phyloP scores from a whole-genome alignment of 23 tunicate species.

The Halocynthia aurantium region DNA sequence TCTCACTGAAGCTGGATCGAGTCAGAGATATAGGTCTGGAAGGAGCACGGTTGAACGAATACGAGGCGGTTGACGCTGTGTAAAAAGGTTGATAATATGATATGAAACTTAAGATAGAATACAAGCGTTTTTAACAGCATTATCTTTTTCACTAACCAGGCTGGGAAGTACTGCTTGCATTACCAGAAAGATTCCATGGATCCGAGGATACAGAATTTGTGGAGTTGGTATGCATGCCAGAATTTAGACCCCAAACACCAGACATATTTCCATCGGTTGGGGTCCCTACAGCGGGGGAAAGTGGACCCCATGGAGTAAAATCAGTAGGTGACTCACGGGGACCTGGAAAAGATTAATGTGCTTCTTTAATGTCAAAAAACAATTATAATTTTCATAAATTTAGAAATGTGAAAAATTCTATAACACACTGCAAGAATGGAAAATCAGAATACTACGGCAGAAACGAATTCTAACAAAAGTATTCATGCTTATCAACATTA shows the following conservation, averaged over 20 bases:
- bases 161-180: slow-evolving; percentile 34
- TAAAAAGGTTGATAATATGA: background rate
- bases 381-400: background rate
- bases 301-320: slow-evolving; percentile 53
- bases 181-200: slow-evolving; percentile 63
- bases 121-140: background rate
- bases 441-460: background rate
- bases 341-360: background rate
- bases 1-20: slow-evolving; percentile 59
- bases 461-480: background rate
- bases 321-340: slow-evolving; percentile 36
- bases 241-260: slow-evolving; percentile 17
- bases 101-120: background rate
- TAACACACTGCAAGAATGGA: background rate
- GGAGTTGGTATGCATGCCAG: slow-evolving; percentile 24
- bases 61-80: background rate
- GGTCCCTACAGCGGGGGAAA: slow-evolving; percentile 19
- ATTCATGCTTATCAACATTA: background rate
- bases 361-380: background rate
- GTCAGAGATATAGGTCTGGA: slow-evolving; percentile 70
- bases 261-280: background rate
- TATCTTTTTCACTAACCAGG: too few relatives aligned
- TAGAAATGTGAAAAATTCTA: background rate
- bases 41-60: slow-evolving; percentile 79
- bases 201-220: slow-evolving; percentile 53